Conservation (phyloP, 2,113 vertebrate genomes). For the Podarcis raffonei region DNA sequence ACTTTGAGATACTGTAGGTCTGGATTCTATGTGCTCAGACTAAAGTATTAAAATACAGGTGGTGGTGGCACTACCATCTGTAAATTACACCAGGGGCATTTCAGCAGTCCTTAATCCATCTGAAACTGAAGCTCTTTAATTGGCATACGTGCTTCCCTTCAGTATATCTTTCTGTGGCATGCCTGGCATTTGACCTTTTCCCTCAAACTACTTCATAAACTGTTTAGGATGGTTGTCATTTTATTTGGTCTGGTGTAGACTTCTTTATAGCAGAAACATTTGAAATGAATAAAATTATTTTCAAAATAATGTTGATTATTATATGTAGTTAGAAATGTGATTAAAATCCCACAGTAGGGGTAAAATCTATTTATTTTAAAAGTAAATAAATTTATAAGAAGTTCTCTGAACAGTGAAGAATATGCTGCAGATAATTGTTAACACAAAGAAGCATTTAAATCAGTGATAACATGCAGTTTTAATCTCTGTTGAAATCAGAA, state of each 20-base stretch:
- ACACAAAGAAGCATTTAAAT: constrained; percentile 10
- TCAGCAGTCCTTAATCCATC: not conserved
- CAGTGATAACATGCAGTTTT: constrained; percentile 40
- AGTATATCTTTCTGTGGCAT: not conserved
- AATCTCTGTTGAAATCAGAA: constrained; percentile 24
- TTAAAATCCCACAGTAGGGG: not conserved
- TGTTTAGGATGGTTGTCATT: not conserved
- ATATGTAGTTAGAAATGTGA: not conserved
- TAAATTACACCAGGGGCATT: too few relatives aligned
- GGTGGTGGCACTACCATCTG: too few relatives aligned
- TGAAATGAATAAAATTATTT: not conserved
- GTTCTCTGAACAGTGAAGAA: constrained; percentile 1
- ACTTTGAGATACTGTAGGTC: too few relatives aligned
- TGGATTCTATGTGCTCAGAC: too few relatives aligned
- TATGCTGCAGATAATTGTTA: constrained; percentile 16
- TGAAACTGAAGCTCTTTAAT: not conserved
- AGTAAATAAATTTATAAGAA: constrained; percentile 17
- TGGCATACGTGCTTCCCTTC: not conserved
- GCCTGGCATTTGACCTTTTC: rapidly evolving
- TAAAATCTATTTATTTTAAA: constrained; percentile 8
- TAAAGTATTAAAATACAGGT: too few relatives aligned
- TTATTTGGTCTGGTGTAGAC: not conserved
- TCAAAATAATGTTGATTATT: constrained; percentile 18
- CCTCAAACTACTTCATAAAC: not conserved
- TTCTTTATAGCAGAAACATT: not conserved